Base-by-base conservation (phyloP, 2,888 invertebrate genomes). In the Chrysopilus asiliformis region DNA sequence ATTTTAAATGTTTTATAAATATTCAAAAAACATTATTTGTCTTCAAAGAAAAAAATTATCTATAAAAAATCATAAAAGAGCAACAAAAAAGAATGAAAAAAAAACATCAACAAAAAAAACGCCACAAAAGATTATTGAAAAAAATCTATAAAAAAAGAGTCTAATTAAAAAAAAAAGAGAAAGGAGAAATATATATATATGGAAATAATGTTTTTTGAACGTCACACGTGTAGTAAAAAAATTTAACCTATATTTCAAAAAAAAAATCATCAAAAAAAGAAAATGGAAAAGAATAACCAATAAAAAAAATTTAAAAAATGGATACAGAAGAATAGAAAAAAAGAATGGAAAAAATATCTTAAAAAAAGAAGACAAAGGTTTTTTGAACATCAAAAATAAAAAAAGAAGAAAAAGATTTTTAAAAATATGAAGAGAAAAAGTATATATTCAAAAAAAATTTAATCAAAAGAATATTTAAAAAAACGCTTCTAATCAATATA, bases 1-100 rank as follows among this genome's bases (percentile, higher is more conserved):
- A 62, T 61, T 60, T 61, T 60, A 61, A 57, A 57, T 56, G 52
- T 47, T 38, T 39, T 34, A 26, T 32, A 38, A 27, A 27, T 13
- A 49, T 61, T 61, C 61, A 61, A 61, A 61, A 61, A 61, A 61
- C 61, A 61, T 58, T 58, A 58, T 62, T 59, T 53, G 51, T 56
- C 57, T 58, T 58, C 56, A 48, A 48, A 49, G 43, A 43, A 48
- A 44, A 49, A 42, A 36, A 43, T 42, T 44, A 45, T 45, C 47
- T 47, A 40, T 43, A 49, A 42, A 47, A 46, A 43, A 50, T 49
- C 47, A 45, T 42, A 45, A 48, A 42, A 44, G 47, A 47, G 46
- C 44, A 47, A 44, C 44, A 46, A 44, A 49, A 47, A 46, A 46
- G 44, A 52, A 51, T 49, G 39, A 47, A 46, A 46, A 41, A 37